phyloP scores from a whole-genome alignment of 2,113 vertebrate genomes.

The Hippocampus abdominalis region DNA sequence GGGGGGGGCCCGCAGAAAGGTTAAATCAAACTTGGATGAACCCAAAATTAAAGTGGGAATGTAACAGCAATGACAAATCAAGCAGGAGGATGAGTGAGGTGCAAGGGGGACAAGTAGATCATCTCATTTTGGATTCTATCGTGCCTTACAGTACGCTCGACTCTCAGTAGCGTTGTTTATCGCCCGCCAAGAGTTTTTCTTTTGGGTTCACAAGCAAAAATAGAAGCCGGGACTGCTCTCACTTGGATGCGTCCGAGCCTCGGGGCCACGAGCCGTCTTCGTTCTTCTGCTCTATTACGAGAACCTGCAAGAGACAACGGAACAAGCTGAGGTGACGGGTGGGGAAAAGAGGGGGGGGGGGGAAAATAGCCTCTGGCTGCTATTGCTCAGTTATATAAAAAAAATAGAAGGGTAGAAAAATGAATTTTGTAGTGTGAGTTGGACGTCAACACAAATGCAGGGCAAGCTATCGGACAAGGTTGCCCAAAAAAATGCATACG shows the following conservation, averaged over 20 bases:
- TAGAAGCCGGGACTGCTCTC: constrained; percentile 64
- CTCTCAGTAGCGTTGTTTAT: no score
- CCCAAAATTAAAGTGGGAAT: constrained; percentile 16
- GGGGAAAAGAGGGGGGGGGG: no score
- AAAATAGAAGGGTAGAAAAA: neutral
- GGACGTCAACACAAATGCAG: constrained; percentile 7
- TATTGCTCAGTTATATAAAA: constrained; percentile 5
- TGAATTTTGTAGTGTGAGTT: neutral
- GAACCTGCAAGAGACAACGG: constrained; percentile 75
- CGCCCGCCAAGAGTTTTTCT: neutral
- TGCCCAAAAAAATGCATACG: neutral
- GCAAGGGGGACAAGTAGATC: neutral
- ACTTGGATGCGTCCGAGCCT: constrained; percentile 90
- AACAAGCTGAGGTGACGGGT: neutral
- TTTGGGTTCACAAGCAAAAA: constrained; percentile 13
- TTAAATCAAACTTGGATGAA: constrained; percentile 52
- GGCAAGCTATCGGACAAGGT: neutral
- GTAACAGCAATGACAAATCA: constrained; percentile 48
- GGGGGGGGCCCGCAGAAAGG: constrained; percentile 42
- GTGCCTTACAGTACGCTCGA: neutral
- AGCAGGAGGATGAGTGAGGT: constrained; percentile 24
- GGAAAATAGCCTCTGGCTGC: constrained; percentile 6
- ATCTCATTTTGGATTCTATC: neutral
- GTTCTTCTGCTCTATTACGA: constrained; percentile 98
- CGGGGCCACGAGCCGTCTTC: constrained; percentile 95